Evolutionary conservation across 2,888 invertebrate species (phyloP).

Genomic region (Gymnocheta viridis): DNA sequence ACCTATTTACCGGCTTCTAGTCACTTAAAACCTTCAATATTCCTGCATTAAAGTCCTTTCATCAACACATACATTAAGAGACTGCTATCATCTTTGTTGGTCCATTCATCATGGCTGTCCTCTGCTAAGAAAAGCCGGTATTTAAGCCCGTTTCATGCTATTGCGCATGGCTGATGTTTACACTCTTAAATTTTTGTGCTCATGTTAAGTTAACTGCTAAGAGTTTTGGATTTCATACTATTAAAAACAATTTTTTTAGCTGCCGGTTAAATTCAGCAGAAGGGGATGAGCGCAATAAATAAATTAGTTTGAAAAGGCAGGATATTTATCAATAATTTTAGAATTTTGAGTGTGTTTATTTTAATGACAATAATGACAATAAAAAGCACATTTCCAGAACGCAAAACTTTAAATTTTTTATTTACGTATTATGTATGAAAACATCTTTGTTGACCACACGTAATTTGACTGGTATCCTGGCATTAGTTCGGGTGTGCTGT

Average conservation of each 20-base stretch:
- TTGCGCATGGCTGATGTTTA: slow-evolving; percentile 27
- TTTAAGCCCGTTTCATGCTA: slow-evolving; percentile 45
- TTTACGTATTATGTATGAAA: too few species aligned
- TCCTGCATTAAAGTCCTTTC: neutral
- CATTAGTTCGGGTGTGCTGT: too few species aligned
- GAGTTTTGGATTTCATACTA: neutral
- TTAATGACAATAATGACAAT: too few species aligned
- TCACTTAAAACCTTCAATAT: neutral
- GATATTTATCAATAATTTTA: too few species aligned
- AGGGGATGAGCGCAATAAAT: neutral
- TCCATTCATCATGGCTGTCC: neutral
- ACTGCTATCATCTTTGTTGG: neutral
- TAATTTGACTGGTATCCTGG: too few species aligned
- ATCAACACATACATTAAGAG: neutral
- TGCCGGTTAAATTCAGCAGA: neutral
- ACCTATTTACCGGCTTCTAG: too few species aligned
- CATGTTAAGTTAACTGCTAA: neutral
- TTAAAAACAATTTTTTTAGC: neutral
- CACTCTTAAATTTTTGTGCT: slow-evolving; percentile 32
- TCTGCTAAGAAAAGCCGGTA: slow-evolving; percentile 12
- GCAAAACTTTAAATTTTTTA: too few species aligned
- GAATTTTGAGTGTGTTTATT: too few species aligned
- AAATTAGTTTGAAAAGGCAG: too few species aligned
- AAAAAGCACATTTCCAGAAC: too few species aligned
- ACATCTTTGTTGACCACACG: too few species aligned